Conservation (phyloP, 2,113 vertebrate species). For the Ptyas mucosa region DNA sequence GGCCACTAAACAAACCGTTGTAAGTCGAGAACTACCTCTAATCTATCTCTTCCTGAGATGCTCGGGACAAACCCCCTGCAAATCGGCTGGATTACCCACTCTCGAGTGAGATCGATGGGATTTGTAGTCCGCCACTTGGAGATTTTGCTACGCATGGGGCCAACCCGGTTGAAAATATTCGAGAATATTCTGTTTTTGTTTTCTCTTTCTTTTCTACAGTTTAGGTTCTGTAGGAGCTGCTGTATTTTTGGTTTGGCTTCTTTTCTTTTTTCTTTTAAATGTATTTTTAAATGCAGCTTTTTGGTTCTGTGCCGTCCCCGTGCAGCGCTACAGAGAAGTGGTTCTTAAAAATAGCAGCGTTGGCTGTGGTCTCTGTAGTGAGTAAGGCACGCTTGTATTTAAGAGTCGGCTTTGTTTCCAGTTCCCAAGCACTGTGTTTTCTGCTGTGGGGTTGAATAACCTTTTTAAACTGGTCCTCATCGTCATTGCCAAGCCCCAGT, state of each 20-base stretch:
- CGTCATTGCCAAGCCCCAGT: not conserved
- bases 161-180: not conserved
- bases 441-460: not conserved
- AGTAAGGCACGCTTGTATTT: not conserved
- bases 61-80: not conserved
- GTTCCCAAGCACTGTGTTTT: not conserved
- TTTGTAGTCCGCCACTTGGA: not conserved
- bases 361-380: not conserved
- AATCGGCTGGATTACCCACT: not conserved
- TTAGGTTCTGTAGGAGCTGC: not conserved
- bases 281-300: not conserved
- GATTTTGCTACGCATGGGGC: too few species aligned
- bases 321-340: not conserved
- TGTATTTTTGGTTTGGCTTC: not conserved
- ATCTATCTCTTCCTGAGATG: not conserved
- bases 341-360: constrained; percentile 12
- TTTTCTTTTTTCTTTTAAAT: not conserved
- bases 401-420: not conserved
- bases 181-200: not conserved
- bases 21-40: not conserved
- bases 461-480: not conserved
- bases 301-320: not conserved
- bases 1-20: too few species aligned
- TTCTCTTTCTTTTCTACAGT: not conserved
- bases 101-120: not conserved